These are phyloP conservation scores for Podarcis siculus DNA, from an alignment of 2,797 vertebrate genomes.

Conservation along the genomic window DNA sequence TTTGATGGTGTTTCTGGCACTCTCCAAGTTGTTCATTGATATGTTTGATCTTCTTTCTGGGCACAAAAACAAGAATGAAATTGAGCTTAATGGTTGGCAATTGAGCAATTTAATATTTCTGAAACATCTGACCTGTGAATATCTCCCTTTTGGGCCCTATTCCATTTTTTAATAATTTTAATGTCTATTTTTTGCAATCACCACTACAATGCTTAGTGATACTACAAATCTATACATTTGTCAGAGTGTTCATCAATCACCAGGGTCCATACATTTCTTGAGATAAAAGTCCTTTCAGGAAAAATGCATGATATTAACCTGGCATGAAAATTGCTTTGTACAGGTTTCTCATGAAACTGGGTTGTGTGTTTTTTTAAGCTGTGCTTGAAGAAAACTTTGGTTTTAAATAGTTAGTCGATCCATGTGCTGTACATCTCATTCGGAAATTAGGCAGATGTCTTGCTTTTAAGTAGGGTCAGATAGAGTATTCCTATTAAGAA, in stretches of 20 bases:
- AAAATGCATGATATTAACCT: not conserved
- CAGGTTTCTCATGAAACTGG: not conserved
- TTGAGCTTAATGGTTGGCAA: conserved; percentile 38
- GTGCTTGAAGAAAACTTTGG: not conserved
- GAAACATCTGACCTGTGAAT: conserved; percentile 40
- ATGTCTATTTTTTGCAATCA: not conserved
- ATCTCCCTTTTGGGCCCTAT: conserved; percentile 26
- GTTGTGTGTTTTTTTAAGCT: not conserved
- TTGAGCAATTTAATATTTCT: conserved; percentile 49
- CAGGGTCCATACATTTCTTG: conserved; percentile 22
- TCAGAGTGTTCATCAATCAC: conserved; percentile 1
- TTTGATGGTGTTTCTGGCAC: conserved; percentile 34
- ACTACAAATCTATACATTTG: conserved; percentile 28
- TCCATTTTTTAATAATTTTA: conserved; percentile 9
- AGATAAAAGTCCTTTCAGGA: not conserved
- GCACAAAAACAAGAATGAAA: conserved; percentile 28
- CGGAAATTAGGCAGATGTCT: not conserved
- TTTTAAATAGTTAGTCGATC: not conserved
- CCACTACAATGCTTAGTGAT: not conserved
- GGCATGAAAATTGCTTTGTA: not conserved
- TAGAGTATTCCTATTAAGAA: not conserved
- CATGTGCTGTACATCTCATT: not conserved
- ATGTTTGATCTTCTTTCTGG: conserved; percentile 22
- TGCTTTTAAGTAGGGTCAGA: not conserved
- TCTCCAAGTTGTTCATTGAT: conserved; percentile 22